Base-by-base conservation (phyloP, 2,797 vertebrate genomes). In the Gadopsis marmoratus region DNA sequence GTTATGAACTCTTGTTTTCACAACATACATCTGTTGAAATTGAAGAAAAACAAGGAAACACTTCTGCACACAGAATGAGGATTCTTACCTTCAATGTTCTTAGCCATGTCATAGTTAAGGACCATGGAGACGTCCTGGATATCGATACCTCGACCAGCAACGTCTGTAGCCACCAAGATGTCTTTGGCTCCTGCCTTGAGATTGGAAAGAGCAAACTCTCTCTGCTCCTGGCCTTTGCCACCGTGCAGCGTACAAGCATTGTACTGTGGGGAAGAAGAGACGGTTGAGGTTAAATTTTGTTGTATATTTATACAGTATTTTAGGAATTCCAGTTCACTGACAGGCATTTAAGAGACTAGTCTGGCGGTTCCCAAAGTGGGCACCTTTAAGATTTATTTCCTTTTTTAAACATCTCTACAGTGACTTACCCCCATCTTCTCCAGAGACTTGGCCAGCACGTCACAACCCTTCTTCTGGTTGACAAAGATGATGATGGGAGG, bases 51-150 rank as follows among this genome's bases (percentile, higher is more conserved):
- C 29, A 16, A 33, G 31, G 17, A 33, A 58, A 48, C 2, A 5
- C 1, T 5, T 35, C 26, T 7, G 16, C 3, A 8, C 3, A 14
- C 11, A 12, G 29, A 47, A 1, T 0, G 35, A 62, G 10, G 39
- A 1, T 1, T 37, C 93, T 93, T 84, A 98, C 98, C 98, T 95
- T 99, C 98, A 10, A 99, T 99, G 91, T 99, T 99, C 93, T 99
- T 99, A 54, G 98, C 98, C 98, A 99, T 99, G 93, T 99, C 98
- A 2, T 99, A 99, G 94, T 99, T 99, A 77, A 99, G 79, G 4
- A 99, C 98, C 97, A 98, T 99, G 23, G 98, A 99, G 43, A 99
- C 98, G 29, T 99, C 98, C 0, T 99, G 98, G 94, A 99, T 99
- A 86, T 99, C 98, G 11, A 99, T 99, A 92, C 98, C 98, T 74